Evolutionary conservation across 2,113 vertebrate species (phyloP).

Genomic region (Blennius ocellaris): DNA sequence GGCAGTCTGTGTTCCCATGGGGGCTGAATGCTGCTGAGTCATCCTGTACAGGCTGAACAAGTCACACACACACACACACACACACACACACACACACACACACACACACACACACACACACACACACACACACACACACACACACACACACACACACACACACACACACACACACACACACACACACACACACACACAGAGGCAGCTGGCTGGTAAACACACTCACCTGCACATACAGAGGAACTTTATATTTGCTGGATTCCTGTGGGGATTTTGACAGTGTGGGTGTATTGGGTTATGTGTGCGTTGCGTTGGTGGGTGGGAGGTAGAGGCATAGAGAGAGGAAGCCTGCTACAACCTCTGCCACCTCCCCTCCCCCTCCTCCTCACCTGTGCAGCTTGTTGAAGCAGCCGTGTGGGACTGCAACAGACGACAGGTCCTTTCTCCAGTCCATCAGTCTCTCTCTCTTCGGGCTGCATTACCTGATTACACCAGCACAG

Average conservation of each 20-base stretch:
- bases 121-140: constrained; percentile 34
- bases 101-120: constrained; percentile 16
- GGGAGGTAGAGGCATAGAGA: neutral
- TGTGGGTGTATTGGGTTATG: constrained; percentile 33
- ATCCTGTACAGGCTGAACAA: constrained; percentile 58
- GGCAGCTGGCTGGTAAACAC: constrained; percentile 26
- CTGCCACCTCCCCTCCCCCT: neutral
- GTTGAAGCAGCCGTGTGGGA: constrained; percentile 23
- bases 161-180: constrained; percentile 23
- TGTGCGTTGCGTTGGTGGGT: constrained; percentile 7
- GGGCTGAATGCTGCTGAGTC: constrained; percentile 69
- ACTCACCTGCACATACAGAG: constrained; percentile 35
- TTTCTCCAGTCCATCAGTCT: constrained; percentile 18
- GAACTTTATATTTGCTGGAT: constrained; percentile 37
- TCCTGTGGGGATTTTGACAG: constrained; percentile 21
- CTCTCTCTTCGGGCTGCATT: constrained; percentile 17
- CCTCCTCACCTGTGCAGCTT: constrained; percentile 28
- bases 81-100: constrained; percentile 31
- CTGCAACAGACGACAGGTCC: constrained; percentile 27
- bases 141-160: constrained; percentile 18
- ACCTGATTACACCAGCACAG: constrained; percentile 32
- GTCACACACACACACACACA: constrained; percentile 29
- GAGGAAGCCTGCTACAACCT: constrained; percentile 5
- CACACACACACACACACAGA: constrained; percentile 15
- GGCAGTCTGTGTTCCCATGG: constrained; percentile 61